Conservation (phyloP, 1,140 invertebrate species). For the Sarcophaga peregrina region DNA sequence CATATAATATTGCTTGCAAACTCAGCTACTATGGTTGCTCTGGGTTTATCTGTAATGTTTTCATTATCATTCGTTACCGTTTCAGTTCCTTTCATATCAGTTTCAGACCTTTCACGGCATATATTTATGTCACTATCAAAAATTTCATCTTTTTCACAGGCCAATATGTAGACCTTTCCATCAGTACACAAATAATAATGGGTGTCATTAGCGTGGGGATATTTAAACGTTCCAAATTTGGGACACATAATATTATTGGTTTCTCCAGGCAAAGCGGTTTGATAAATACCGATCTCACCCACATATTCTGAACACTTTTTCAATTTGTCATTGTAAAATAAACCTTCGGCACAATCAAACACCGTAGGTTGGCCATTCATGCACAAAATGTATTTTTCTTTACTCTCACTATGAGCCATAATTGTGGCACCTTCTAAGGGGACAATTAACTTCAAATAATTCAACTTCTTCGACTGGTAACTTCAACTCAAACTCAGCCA, state of each 20-base stretch:
- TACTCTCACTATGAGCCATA: neutral
- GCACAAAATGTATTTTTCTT: neutral
- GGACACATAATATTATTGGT: neutral
- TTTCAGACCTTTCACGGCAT: too few species aligned
- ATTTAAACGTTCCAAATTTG: neutral
- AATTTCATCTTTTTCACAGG: neutral
- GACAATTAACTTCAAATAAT: slow-evolving; percentile 35
- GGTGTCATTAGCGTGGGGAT: neutral
- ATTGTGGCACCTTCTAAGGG: neutral
- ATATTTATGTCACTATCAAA: too few species aligned
- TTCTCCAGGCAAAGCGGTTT: neutral
- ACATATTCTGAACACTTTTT: neutral
- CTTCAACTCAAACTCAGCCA: too few species aligned
- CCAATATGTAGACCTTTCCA: neutral
- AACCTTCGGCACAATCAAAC: neutral
- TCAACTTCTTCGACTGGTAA: too few species aligned
- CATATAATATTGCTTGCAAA: neutral
- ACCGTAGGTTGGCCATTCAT: neutral
- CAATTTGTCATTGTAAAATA: neutral
- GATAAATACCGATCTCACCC: neutral
- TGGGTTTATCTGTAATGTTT: neutral
- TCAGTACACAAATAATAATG: neutral
- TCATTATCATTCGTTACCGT: neutral
- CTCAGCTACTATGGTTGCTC: neutral
- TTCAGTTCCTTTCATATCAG: neutral